Evolutionary conservation across 2,888 invertebrate species (phyloP), one percentile per base, ranked within the genome.

Genomic region (Yponomeuta evonymella): DNA sequence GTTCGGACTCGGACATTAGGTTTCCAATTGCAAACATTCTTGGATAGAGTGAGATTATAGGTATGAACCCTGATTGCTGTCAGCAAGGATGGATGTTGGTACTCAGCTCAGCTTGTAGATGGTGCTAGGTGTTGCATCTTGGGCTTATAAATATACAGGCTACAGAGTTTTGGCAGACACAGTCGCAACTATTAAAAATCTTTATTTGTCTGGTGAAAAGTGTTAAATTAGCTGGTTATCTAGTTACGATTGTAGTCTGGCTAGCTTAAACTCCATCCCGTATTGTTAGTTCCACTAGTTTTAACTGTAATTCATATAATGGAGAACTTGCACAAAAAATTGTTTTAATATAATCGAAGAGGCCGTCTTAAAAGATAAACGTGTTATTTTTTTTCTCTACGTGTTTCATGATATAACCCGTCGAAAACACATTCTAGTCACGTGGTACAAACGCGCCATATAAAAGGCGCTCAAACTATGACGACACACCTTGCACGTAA

Each of bases 101-200:
- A 65, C 29, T 23, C 65, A 30, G 11, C 51, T 58, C 51, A 58
- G 51, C 15, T 58, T 58, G 51, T 15, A 58, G 51, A 58, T 15
- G 51, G 51, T 15, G 51, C 51, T 58, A 58, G 51, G 15, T 58
- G 51, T 58, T 58, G 51, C 51, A 58, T 58, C 15, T 58, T 58
- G 51, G 51, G 51, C 51, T 58, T 58, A 15, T 58, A 43, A 43
- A 43, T 43, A 12, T 51, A 58, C 15, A 12, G 51, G 51, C 51
- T 15, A 58, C 12, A 58, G 51, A 58, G 15, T 12, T 58, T 12
- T 58, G 51, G 12, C 51, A 58, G 51, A 58, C 15, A 12, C 65
- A 65, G 65, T 65, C 33, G 29, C 65, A 65, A 65, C 33, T 65
- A 43, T 43, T 29, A 30, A 65, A 29, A 30, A 65, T 63, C 9